These are phyloP conservation scores for Tribolium freemani DNA, from an alignment of 2,888 invertebrate species.

Conservation along the genomic window DNA sequence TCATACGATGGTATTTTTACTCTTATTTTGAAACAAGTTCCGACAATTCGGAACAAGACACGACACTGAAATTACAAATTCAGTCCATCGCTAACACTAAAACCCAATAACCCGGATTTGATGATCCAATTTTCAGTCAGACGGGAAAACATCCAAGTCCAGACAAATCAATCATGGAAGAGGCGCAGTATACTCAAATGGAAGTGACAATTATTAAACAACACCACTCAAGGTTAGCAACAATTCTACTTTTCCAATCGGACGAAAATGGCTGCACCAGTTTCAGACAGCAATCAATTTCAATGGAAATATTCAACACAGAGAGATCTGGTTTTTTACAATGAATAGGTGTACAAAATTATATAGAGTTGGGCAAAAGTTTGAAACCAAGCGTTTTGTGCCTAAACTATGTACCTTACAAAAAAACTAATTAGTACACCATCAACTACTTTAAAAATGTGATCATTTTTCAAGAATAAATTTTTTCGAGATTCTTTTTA, in stretches of 20 bases:
- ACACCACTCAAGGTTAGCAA: constrained; percentile 14
- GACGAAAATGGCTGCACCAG: constrained; percentile 23
- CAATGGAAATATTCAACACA: background rate
- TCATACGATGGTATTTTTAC: background rate
- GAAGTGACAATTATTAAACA: constrained; percentile 17
- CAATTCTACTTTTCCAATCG: constrained; percentile 11
- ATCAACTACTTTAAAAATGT: no score
- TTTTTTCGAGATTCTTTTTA: no score
- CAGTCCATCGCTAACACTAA: constrained; percentile 15
- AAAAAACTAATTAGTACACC: no score
- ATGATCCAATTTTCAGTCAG: background rate
- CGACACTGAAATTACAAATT: constrained; percentile 12
- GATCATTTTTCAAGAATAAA: no score
- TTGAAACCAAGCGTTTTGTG: no score
- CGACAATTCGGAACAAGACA: background rate
- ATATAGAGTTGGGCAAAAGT: no score
- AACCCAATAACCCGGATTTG: constrained; percentile 22
- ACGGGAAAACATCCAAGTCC: background rate
- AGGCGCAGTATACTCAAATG: background rate
- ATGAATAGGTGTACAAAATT: no score
- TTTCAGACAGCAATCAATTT: constrained; percentile 19
- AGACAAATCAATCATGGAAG: constrained; percentile 4
- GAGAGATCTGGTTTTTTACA: no score
- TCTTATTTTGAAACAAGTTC: background rate
- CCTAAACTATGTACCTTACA: no score